Base-by-base conservation (phyloP, 2,797 vertebrate genomes). In the Acomys russatus region DNA sequence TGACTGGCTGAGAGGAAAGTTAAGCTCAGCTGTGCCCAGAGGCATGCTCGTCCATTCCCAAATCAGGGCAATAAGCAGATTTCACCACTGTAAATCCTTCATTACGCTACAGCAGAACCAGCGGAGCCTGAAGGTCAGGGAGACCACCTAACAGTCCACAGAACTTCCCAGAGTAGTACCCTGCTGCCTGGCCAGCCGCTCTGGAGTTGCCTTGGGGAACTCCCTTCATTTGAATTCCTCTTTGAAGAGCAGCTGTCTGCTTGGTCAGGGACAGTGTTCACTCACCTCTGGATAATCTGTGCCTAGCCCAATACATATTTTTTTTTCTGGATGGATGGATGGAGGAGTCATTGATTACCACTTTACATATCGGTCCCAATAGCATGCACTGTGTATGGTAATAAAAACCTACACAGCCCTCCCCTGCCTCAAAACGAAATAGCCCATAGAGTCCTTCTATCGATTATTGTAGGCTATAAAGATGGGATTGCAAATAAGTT, bases 111-210 rank as follows among this genome's bases (percentile, higher is more conserved):
- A 5, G 28, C 7, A 22, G 61, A 92, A 71, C 83, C 20, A 20
- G n/a, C 33, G 74, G 82, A 76, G 56, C 91, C 95, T 70, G 88
- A 97, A 96, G 94, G 92, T 94, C 95, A 92, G 92, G 88, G 85
- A 95, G 38, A 91, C 49, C 64, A 63, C 64, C 59, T 68, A 44
- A 76, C n/a, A 76, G 44, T 91, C 0, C 68, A 74, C 64, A 63
- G 79, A 86, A 74, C n/a, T 82, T 95, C 70, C 63, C 54, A 95
- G 91, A 74, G 59, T 23, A n/a, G 83, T 71, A 74, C 54, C 77
- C 76, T 82, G 63, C 25, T 11, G 9, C 66, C 87, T 70, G 80
- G 44, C 79, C 44, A 33, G 35, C 82, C 85, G 61, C 90, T 91
- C 61, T 15, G 74, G 86, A 79, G 83, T 64, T 9, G 74, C 63